Percentiles rank a stretch among this genome's conserved stretches.
Conservation (phyloP, 2,113 vertebrate genomes). For the Arvicanthis niloticus region DNA sequence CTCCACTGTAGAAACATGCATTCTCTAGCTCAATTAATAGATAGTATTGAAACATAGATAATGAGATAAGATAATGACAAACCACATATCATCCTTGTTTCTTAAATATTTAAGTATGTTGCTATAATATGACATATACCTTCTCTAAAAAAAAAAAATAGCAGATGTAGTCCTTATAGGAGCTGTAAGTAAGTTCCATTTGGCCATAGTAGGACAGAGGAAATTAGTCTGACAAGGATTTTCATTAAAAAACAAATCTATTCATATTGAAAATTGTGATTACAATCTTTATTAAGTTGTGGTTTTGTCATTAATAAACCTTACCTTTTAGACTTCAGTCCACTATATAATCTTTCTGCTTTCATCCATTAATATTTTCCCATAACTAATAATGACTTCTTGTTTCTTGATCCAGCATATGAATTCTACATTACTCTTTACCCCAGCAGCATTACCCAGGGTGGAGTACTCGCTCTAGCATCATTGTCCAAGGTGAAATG, state of each 20-base stretch:
- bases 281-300: background rate
- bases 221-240: background rate
- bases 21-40: background rate
- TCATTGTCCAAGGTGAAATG: accelerated
- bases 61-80: background rate
- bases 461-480: too few relatives aligned
- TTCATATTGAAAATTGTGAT: background rate
- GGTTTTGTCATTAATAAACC: background rate
- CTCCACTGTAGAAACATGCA: background rate
- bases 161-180: background rate
- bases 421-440: background rate
- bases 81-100: background rate
- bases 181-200: background rate
- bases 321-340: background rate
- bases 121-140: background rate
- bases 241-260: background rate
- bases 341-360: background rate
- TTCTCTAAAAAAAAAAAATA: constrained; percentile 3
- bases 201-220: background rate
- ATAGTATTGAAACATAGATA: background rate
- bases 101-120: background rate
- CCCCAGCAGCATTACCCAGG: background rate
- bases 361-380: background rate
- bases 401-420: background rate
- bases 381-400: background rate